These are phyloP conservation scores for Tetramorium parvispinum DNA, from an alignment of 1,140 invertebrate species.

Conservation along the genomic window DNA sequence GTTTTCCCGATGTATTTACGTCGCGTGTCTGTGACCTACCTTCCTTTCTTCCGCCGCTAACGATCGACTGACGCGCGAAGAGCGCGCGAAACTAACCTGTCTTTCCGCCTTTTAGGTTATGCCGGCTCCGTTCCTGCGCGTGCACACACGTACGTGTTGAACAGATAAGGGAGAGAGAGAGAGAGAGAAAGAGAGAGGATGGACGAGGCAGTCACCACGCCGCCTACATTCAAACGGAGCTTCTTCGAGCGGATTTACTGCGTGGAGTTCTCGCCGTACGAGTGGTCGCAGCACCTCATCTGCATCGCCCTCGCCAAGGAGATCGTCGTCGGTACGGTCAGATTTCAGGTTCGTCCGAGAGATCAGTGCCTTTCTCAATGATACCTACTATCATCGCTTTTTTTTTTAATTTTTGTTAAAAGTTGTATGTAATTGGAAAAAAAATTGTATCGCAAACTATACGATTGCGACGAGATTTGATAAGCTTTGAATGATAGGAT, in stretches of 20 bases:
- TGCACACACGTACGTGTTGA: neutral
- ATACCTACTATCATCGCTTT: neutral
- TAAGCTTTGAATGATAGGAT: slow-evolving; percentile 74
- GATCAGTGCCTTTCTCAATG: neutral
- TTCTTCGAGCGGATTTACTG: slow-evolving; percentile 83
- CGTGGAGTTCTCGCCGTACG: slow-evolving; percentile 85
- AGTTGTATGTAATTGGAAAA: neutral
- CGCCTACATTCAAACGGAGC: slow-evolving; percentile 80
- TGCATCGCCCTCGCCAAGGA: slow-evolving; percentile 84
- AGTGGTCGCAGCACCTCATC: slow-evolving; percentile 86
- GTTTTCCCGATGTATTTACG: neutral
- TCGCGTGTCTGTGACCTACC: neutral
- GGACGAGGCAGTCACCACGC: slow-evolving; percentile 81
- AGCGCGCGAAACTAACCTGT: neutral
- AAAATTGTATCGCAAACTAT: neutral
- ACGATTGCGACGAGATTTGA: slow-evolving; percentile 18
- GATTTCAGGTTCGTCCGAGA: slow-evolving; percentile 81
- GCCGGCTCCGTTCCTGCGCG: slow-evolving; percentile 45
- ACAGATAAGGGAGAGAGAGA: slow-evolving; percentile 37
- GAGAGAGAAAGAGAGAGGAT: slow-evolving; percentile 68
- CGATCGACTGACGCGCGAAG: no score
- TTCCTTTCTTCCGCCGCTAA: neutral
- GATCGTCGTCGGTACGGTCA: slow-evolving; percentile 82
- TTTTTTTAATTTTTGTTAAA: neutral
- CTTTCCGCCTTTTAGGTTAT: slow-evolving; percentile 64